Evolutionary conservation across 2,888 invertebrate species (phyloP).

Genomic region (Plebejus anna): DNA sequence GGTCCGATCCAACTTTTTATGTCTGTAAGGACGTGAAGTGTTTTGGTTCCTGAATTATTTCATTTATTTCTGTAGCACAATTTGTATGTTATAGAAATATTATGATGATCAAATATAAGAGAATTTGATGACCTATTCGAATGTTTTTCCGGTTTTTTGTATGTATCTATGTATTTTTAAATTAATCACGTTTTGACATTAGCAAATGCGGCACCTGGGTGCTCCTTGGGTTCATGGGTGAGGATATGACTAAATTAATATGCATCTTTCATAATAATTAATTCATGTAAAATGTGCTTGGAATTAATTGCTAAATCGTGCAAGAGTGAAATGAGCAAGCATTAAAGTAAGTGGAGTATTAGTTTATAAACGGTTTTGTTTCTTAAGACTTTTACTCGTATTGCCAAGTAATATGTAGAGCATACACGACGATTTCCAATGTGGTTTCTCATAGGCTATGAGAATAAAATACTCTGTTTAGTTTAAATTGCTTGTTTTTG

Average conservation of each 20-base stretch:
- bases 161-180: too few relatives aligned
- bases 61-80: neutral
- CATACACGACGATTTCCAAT: neutral
- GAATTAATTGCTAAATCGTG: neutral
- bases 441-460: too few relatives aligned
- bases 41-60: neutral
- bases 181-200: too few relatives aligned
- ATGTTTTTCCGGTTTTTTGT: too few relatives aligned
- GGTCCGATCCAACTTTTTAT: conserved; percentile 36
- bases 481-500: too few relatives aligned
- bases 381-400: conserved; percentile 2
- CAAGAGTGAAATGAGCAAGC: neutral
- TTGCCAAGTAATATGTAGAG: neutral
- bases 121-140: too few relatives aligned
- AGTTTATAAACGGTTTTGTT: neutral
- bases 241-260: neutral
- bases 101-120: neutral
- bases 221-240: too few relatives aligned
- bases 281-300: neutral
- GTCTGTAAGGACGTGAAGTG: conserved; percentile 23
- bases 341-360: neutral
- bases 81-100: neutral
- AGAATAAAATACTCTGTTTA: too few relatives aligned
- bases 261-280: neutral
- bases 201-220: too few relatives aligned